Evolutionary conservation across 2,888 invertebrate species (phyloP), one percentile per base, ranked within the genome.

Genomic region (Pinctada fucata): DNA sequence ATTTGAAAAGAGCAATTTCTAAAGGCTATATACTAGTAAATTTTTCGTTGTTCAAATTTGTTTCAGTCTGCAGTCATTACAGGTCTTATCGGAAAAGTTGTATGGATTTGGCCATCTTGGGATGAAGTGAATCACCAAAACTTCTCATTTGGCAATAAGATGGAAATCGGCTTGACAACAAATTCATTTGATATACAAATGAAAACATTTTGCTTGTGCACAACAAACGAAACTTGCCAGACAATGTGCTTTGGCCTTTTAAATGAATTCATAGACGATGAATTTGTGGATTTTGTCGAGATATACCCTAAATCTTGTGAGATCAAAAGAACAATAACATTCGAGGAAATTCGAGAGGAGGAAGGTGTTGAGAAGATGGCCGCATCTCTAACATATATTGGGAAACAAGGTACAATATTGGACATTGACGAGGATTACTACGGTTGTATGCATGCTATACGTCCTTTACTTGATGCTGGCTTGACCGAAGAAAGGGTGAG

Each of bases 41-140:
- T 31, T 31, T 31, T 31, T 31, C 31, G 31, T 31, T 31, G 31
- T 31, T 31, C 31, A 31, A 31, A 31, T 31, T 31, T 31, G 31
- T 58, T 58, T 6, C 13, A 90, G 90, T 85, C 84, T 4, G 84
- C 89, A 3, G 85, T 82, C 10, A 82, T 88, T 73, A 82, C 87
- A 3, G 88, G 88, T 2, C 75, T 90, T 51, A 83, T 89, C 5
- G 81, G 83, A 51, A 86, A 86, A n/a, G 82, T 86, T 16, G 84
- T 90, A n/a, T 90, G 89, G 89, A 84, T 90, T 50, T 89, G 88
- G 88, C 90, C 90, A 4, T 63, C 79, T 3, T 90, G 90, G 90
- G 88, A 88, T 67, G 8, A 49, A 3, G 45, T 51, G 3, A 84
- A 84, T 68, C 88, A 88, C 68, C 79, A 82, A 3, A n/a, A 52